Conservation (phyloP, 2,797 vertebrate species). For the Poeciliopsis turneri region DNA sequence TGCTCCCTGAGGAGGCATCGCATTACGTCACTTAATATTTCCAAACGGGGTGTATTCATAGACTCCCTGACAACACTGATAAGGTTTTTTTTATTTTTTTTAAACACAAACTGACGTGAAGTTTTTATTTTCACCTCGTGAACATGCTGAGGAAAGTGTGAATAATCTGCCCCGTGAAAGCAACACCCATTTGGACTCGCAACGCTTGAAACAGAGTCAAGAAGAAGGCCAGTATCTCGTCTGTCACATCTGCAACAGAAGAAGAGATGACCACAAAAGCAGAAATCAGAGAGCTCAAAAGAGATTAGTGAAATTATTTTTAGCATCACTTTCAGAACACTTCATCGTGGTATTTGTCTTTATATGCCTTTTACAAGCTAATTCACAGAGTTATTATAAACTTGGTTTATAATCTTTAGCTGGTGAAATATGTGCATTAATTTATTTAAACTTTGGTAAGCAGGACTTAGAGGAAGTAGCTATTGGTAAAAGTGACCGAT, state of each 20-base stretch:
- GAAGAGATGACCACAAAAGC: slow-evolving; percentile 6
- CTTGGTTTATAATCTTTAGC: background rate
- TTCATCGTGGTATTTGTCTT: background rate
- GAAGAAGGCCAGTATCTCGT: slow-evolving; percentile 98
- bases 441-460: background rate
- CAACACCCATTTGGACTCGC: slow-evolving; percentile 97
- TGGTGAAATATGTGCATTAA: background rate
- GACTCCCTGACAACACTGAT: background rate
- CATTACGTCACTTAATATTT: background rate
- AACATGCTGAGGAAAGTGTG: slow-evolving; percentile 99
- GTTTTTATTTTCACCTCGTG: slow-evolving; percentile 78
- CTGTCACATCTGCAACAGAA: slow-evolving; percentile 88
- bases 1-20: slow-evolving; percentile 85
- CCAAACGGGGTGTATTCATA: background rate
- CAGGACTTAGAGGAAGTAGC: background rate
- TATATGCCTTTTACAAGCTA: background rate
- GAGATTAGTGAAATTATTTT: background rate
- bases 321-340: background rate
- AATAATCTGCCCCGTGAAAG: slow-evolving; percentile 97
- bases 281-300: background rate
- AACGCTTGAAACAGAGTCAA: slow-evolving; percentile 95
- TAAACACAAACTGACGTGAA: background rate
- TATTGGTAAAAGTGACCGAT: background rate
- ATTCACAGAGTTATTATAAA: background rate
- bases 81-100: background rate